phyloP scores from a whole-genome alignment of 2,797 vertebrate species.

The Pipistrellus pipistrellus region DNA sequence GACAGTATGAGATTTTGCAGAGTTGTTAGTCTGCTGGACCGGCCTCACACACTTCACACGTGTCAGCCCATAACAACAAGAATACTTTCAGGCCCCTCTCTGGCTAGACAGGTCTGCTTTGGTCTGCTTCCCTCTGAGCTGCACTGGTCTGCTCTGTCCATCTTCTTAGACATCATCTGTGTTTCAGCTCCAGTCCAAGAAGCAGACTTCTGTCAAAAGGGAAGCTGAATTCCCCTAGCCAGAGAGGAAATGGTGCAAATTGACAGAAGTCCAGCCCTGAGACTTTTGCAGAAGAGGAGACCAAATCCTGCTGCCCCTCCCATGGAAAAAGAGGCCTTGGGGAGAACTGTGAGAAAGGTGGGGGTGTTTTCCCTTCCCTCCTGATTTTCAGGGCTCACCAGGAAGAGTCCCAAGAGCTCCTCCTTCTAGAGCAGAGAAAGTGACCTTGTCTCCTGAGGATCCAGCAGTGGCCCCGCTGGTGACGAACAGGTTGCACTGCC shows the following conservation, averaged over 20 bases:
- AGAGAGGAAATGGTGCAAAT: background rate
- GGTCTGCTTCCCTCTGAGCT: background rate
- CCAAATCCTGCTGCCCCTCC: background rate
- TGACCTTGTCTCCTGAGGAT: constrained; percentile 91
- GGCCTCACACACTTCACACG: too few relatives aligned
- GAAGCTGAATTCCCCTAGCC: too few relatives aligned
- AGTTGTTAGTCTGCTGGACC: background rate
- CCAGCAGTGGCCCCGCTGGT: constrained; percentile 91
- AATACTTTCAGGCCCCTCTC: background rate
- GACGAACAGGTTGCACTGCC: constrained; percentile 90
- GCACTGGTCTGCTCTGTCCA: background rate
- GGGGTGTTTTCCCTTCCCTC: background rate
- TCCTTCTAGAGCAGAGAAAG: background rate
- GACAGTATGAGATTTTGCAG: background rate
- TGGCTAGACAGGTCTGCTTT: background rate
- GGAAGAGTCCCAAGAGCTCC: background rate
- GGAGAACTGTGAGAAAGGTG: background rate
- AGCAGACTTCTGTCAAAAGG: background rate
- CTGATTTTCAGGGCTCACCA: background rate
- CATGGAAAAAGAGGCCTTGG: background rate
- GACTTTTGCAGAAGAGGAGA: background rate
- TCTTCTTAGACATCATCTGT: background rate
- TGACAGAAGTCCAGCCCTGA: background rate
- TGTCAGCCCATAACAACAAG: background rate
- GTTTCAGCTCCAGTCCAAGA: background rate